Evolutionary conservation across 1,140 invertebrate species (phyloP), one percentile per base, ranked within the genome.

Genomic region (Leptoteleia sp.): DNA sequence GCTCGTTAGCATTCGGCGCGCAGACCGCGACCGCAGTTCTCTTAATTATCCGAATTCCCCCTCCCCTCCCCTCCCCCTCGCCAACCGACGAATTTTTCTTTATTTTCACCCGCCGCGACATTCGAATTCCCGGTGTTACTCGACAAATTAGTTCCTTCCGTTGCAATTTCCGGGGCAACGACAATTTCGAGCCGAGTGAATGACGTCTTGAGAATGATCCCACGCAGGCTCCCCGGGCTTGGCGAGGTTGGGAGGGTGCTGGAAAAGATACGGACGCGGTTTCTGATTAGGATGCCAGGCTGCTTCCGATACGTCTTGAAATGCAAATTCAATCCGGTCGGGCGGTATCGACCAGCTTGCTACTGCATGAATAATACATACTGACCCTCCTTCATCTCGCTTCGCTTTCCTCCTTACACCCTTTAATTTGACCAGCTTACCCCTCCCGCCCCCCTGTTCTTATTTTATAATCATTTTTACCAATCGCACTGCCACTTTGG

Each of bases 291-390:
- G 68, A 80, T 77, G 73, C 73, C 67, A 47, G 45, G 72, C 62
- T 80, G 73, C 73, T 80, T 76, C 67, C 72, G 78, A 83, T 83
- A 81, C 79, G 80, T 84, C 81, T 84, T 79, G 79, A 81, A 83
- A 84, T 84, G 83, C 83, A 84, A 83, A 84, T 84, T 84, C 76
- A 76, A 84, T 83, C 80, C 76, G 78, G 81, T 79, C 57, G 76
- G 77, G 59, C 73, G 77, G 73, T 81, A 83, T 83, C 83, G 79
- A 84, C 77, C 81, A 79, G 80, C 71, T 78, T 83, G 72, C 79
- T 57, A 40, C 71, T 65, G 57, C 80, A 84, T 84, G 83, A 84
- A 84, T 84, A 84, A 84, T 84, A 80, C 80, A 84, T 82, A 76
- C 64, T 82, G 79, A 79, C 76, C 76, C 78, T 71, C 65, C 54